Base-by-base conservation (phyloP, 2,888 invertebrate genomes). In the Chydorus sphaericus region DNA sequence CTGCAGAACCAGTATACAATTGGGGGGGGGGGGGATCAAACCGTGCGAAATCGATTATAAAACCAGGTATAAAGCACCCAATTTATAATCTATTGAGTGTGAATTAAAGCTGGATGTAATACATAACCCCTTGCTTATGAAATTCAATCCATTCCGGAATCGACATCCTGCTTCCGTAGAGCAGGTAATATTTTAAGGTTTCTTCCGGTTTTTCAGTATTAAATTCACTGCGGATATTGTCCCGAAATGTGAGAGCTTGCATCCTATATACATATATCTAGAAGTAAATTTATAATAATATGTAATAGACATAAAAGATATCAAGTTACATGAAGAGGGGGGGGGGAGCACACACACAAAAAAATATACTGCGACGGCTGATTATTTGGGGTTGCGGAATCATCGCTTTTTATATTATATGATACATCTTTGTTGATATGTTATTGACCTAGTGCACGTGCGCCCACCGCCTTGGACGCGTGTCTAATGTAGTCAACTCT, bases 381-480 rank as follows among this genome's bases (percentile, higher is more conserved):
- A n/a, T n/a, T 20, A 39, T 39, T 36, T 16, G 23, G 10, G 23
- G 39, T 44, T 44, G 44, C 44, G 44, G 44, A n/a, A 44, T 44
- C 26, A 44, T 44, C 28, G 44, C 16, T 44, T 44, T 23, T 26
- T 44, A 44, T n/a, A n/a, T n/a, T n/a, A n/a, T n/a, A n/a, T n/a
- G n/a, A n/a, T n/a, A n/a, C n/a, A n/a, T n/a, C n/a, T n/a, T n/a
- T n/a, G n/a, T n/a, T n/a, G n/a, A n/a, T n/a, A n/a, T n/a, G 44
- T 44, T 44, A 44, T 44, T 44, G 44, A 44, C 44, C 44, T 28
- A 44, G n/a, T 44, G 44, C 44, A 44, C 44, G 44, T 44, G 44
- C 28, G 44, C 44, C 44, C 28, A 26, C 44, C 44, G 44, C 44
- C 26, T 44, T 44, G 44, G 44, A 44, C 44, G 44, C 44, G 44